These are phyloP conservation scores for Taurulus bubalis DNA, from an alignment of 2,113 vertebrate genomes.

Conservation along the genomic window DNA sequence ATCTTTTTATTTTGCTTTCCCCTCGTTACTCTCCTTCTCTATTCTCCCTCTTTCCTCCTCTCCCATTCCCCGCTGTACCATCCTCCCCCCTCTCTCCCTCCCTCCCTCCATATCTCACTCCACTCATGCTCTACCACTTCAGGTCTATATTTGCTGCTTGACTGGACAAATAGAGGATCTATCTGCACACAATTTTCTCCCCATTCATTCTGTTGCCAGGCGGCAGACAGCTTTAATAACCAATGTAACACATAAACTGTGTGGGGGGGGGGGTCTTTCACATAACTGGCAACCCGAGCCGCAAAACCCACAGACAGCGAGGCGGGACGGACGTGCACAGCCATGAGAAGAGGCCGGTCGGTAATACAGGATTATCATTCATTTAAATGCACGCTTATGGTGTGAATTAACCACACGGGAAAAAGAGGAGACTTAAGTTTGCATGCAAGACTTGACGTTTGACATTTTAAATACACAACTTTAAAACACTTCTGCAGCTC, in stretches of 20 bases:
- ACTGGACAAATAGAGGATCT: slow-evolving; percentile 59
- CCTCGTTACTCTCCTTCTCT: not conserved
- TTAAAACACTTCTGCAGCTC: not conserved
- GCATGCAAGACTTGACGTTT: no score
- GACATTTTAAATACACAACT: not conserved
- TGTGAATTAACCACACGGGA: not conserved
- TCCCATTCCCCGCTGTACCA: not conserved
- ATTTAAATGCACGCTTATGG: not conserved
- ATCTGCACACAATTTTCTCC: slow-evolving; percentile 74
- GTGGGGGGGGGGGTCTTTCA: slow-evolving; percentile 89
- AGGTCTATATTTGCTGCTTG: slow-evolving; percentile 60
- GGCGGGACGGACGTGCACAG: not conserved
- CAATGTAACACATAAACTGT: slow-evolving; percentile 93
- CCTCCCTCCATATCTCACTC: not conserved
- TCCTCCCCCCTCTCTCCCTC: not conserved
- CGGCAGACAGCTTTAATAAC: slow-evolving; percentile 89
- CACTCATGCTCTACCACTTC: slow-evolving; percentile 26
- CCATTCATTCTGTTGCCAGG: slow-evolving; percentile 91
- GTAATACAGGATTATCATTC: not conserved
- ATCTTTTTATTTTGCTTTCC: not conserved
- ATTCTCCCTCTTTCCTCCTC: not conserved
- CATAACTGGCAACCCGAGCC: slow-evolving; percentile 86
- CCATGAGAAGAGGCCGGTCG: not conserved
- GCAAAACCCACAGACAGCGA: not conserved
- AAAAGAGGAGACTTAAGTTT: no score